A percentile compares a stretch with the other conserved stretches of the same genome.
phyloP scores from a whole-genome alignment of 1,140 invertebrate species.

The Bombus impatiens region DNA sequence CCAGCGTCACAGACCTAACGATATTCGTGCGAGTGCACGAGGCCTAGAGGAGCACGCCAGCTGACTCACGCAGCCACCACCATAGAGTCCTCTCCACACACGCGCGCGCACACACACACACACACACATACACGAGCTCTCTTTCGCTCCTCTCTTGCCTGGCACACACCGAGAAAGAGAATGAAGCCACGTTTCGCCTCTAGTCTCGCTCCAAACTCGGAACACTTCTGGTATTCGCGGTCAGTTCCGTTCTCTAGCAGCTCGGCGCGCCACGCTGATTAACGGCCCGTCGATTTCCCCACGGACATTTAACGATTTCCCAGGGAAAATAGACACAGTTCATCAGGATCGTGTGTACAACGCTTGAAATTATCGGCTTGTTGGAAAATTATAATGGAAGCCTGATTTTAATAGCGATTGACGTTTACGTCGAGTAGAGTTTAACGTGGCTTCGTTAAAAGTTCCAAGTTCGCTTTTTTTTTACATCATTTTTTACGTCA shows the following conservation, averaged over 20 bases:
- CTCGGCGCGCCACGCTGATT: background rate
- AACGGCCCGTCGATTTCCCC: background rate
- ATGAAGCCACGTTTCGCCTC: constrained; percentile 56
- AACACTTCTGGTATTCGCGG: constrained; percentile 52
- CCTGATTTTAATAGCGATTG: background rate
- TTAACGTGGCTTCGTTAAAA: background rate
- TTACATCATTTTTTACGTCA: background rate
- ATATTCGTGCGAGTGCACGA: constrained; percentile 39
- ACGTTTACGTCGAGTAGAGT: background rate
- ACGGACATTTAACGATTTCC: background rate
- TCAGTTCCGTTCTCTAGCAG: constrained; percentile 37
- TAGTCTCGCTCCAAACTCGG: constrained; percentile 60
- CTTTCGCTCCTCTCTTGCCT: constrained; percentile 6
- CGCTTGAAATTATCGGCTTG: background rate
- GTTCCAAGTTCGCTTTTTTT: background rate
- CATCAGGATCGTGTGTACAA: background rate
- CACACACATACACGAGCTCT: background rate
- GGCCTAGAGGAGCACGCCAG: constrained; percentile 33
- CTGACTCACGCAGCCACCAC: constrained; percentile 59
- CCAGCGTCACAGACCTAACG: constrained; percentile 16
- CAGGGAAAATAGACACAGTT: background rate
- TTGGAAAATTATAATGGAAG: background rate
- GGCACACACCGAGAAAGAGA: background rate
- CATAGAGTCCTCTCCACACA: background rate
- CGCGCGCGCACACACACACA: no score